A percentile compares a stretch with the other conserved stretches of the same genome.
Evolutionary conservation across 2,797 vertebrate species (phyloP).

Genomic region (Pseudocheirus occidentalis): DNA sequence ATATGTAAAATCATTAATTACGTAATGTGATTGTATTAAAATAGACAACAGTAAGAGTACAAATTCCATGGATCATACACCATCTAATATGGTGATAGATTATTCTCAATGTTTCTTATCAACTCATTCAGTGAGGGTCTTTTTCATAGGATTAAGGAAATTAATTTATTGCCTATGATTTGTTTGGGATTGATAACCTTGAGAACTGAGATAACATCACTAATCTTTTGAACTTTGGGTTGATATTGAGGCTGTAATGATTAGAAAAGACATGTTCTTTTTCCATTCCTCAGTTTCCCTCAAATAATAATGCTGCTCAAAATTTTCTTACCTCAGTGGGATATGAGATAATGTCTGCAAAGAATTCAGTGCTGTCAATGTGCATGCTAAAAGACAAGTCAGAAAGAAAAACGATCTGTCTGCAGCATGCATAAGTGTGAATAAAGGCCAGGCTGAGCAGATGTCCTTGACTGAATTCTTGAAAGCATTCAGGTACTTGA

Average conservation of each 20-base stretch:
- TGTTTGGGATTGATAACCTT: neutral
- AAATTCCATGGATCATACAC: neutral
- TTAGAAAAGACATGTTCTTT: neutral
- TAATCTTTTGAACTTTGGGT: neutral
- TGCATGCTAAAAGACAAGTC: neutral
- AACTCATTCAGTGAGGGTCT: neutral
- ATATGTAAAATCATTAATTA: slow-evolving; percentile 32
- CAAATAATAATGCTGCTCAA: neutral
- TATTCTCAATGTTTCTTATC: slow-evolving; percentile 12
- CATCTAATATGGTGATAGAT: neutral
- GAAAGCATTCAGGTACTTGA: neutral
- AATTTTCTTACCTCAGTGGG: slow-evolving; percentile 6
- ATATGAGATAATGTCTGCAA: neutral
- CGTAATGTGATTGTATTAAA: slow-evolving; percentile 2
- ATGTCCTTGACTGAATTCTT: neutral
- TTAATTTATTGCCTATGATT: slow-evolving; percentile 3
- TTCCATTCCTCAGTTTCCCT: slow-evolving; percentile 12
- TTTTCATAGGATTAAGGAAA: slow-evolving; percentile 9
- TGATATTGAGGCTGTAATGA: neutral
- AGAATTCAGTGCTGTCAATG: neutral
- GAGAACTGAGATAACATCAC: neutral
- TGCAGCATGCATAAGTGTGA: neutral
- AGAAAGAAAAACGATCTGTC: neutral
- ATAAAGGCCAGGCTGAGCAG: neutral
- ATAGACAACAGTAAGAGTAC: neutral